A percentile compares a stretch with the other conserved stretches of the same genome.
phyloP scores from a whole-genome alignment of 2,888 invertebrate species.

The Drosophila subquinaria region DNA sequence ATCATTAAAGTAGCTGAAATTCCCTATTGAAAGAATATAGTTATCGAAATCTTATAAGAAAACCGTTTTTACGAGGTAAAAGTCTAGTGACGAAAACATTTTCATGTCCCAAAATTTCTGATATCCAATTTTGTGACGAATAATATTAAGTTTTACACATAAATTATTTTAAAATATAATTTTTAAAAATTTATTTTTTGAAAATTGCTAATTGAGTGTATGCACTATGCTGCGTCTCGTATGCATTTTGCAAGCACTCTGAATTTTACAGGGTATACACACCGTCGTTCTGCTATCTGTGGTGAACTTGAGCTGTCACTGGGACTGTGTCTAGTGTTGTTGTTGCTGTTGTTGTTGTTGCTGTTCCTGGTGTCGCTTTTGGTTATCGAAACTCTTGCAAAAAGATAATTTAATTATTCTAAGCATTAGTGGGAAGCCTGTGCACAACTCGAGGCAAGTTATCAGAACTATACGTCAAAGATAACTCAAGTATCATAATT shows the following conservation, averaged over 20 bases:
- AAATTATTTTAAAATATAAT: too few relatives aligned
- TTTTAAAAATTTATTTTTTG: too few relatives aligned
- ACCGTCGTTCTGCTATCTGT: conserved; percentile 9
- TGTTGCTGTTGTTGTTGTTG: not conserved
- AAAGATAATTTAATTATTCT: conserved; percentile 68
- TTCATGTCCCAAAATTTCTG: too few relatives aligned
- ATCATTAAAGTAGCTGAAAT: too few relatives aligned
- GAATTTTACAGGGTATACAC: conserved; percentile 7
- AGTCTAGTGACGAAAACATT: too few relatives aligned
- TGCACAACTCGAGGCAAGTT: conserved; percentile 40
- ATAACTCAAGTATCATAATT: conserved; percentile 78
- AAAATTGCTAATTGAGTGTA: too few relatives aligned
- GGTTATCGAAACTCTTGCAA: conserved; percentile 37
- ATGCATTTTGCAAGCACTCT: not conserved
- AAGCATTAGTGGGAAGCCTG: conserved; percentile 46
- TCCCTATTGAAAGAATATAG: too few relatives aligned
- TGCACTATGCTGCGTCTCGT: not conserved
- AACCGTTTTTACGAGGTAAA: too few relatives aligned
- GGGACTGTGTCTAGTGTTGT: conserved; percentile 1
- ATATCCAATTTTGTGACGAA: too few relatives aligned
- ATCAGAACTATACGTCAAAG: conserved; percentile 74
- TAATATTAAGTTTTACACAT: too few relatives aligned
- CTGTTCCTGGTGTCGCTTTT: not conserved
- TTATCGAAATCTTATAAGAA: too few relatives aligned
- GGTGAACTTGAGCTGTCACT: conserved; percentile 25